A percentile compares a stretch with the other conserved stretches of the same genome.
These are phyloP conservation scores for Bos javanicus DNA, from an alignment of 2,113 vertebrate genomes.

Conservation along the genomic window DNA sequence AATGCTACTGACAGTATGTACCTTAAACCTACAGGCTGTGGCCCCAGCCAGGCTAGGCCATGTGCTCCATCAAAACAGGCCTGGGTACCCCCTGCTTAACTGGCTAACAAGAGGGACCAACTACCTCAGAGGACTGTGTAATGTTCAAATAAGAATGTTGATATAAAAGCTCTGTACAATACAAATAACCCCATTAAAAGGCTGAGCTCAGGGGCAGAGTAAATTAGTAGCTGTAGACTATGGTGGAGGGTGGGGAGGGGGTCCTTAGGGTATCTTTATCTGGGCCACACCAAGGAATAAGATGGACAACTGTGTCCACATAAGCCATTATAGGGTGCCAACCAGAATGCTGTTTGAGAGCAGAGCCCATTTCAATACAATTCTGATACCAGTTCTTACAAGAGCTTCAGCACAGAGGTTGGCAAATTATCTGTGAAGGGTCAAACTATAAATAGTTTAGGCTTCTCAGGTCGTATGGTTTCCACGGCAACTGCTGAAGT, in stretches of 20 bases:
- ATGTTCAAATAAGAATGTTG: not conserved
- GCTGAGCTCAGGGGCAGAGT: not conserved
- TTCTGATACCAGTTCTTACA: not conserved
- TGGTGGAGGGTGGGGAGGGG: not conserved
- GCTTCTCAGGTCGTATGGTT: not conserved
- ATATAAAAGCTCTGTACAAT: not conserved
- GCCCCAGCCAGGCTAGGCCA: not conserved
- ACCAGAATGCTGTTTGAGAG: not conserved
- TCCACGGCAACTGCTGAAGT: not conserved
- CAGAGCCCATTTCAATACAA: not conserved
- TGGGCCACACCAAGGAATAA: not conserved
- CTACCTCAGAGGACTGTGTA: not conserved
- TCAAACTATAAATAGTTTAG: not conserved
- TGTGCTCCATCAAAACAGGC: not conserved
- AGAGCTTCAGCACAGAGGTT: not conserved
- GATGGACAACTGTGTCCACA: not conserved
- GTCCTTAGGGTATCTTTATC: not conserved
- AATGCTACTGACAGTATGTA: not conserved
- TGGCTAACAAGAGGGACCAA: not conserved
- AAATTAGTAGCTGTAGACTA: not conserved
- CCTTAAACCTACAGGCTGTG: not conserved
- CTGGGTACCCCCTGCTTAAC: not conserved
- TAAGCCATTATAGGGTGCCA: not conserved
- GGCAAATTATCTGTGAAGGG: not conserved
- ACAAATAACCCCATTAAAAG: not conserved